Conservation (phyloP, 2,888 invertebrate genomes). For the Drosophila gaucha region DNA sequence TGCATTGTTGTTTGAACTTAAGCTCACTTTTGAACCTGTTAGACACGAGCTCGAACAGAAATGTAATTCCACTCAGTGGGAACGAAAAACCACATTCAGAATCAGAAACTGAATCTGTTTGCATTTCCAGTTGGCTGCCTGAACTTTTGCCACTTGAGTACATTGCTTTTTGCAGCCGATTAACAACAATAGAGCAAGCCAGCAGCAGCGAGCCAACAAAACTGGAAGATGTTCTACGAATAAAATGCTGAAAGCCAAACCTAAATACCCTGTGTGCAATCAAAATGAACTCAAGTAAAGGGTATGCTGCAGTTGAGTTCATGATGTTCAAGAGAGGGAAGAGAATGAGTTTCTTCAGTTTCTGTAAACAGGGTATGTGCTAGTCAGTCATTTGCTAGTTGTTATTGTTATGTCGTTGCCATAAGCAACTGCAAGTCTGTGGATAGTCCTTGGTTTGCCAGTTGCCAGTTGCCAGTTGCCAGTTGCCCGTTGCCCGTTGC, state of each 20-base stretch:
- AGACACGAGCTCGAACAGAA: slow-evolving; percentile 3
- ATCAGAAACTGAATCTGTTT: slow-evolving; percentile 47
- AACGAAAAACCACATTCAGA: slow-evolving; percentile 38
- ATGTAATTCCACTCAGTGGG: slow-evolving; percentile 12
- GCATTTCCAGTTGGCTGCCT: slow-evolving; percentile 57
- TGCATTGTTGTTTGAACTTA: slow-evolving; percentile 4
- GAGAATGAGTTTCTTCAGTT: too few species aligned
- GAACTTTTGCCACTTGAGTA: slow-evolving; percentile 75
- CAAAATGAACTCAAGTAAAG: background rate
- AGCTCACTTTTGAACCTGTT: slow-evolving; percentile 7
- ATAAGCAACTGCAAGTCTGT: slow-evolving; percentile 20
- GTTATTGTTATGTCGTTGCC: slow-evolving; percentile 5
- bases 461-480: slow-evolving; percentile 8
- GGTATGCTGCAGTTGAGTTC: background rate
- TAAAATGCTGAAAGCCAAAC: slow-evolving; percentile 6
- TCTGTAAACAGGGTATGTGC: background rate
- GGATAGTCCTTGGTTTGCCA: slow-evolving; percentile 31
- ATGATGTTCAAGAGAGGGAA: too few species aligned
- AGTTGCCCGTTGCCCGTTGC: slow-evolving; percentile 18
- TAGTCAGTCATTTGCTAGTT: background rate
- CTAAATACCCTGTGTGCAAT: slow-evolving; percentile 8
- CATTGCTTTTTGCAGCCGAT: slow-evolving; percentile 76
- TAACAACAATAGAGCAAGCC: slow-evolving; percentile 48
- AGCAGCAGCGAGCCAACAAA: slow-evolving; percentile 31
- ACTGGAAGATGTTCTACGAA: slow-evolving; percentile 50